A percentile compares a stretch with the other conserved stretches of the same genome.
Conservation (phyloP, 2,113 vertebrate genomes). For the Istiophorus platypterus region DNA sequence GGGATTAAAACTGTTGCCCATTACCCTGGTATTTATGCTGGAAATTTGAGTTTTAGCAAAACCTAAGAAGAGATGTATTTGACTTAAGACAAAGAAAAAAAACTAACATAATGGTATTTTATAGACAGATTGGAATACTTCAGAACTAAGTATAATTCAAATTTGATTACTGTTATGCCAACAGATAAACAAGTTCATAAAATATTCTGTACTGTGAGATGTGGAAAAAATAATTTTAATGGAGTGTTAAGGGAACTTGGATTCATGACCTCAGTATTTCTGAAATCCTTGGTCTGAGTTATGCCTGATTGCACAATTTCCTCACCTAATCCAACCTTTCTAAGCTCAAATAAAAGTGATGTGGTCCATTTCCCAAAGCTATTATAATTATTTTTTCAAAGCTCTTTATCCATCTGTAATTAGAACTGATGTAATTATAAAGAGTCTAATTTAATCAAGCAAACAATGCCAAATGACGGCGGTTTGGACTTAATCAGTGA, state of each 20-base stretch:
- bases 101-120: no score
- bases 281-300: background rate
- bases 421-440: slow-evolving; percentile 21
- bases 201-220: no score
- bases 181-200: no score
- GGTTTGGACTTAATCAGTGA: background rate
- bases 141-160: no score
- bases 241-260: background rate
- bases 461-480: slow-evolving; percentile 24
- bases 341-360: background rate
- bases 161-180: no score
- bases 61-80: no score
- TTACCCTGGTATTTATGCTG: no score
- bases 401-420: background rate
- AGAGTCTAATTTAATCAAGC: slow-evolving; percentile 37
- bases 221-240: background rate
- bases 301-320: background rate
- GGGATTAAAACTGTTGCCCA: no score
- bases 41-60: no score
- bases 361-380: slow-evolving; percentile 10
- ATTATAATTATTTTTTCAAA: slow-evolving; percentile 5
- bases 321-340: background rate
- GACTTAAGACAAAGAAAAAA: no score
- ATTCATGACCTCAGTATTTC: background rate
- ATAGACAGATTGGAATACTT: no score